phyloP scores from a whole-genome alignment of 2,797 vertebrate species.

The Babyrousa celebensis region DNA sequence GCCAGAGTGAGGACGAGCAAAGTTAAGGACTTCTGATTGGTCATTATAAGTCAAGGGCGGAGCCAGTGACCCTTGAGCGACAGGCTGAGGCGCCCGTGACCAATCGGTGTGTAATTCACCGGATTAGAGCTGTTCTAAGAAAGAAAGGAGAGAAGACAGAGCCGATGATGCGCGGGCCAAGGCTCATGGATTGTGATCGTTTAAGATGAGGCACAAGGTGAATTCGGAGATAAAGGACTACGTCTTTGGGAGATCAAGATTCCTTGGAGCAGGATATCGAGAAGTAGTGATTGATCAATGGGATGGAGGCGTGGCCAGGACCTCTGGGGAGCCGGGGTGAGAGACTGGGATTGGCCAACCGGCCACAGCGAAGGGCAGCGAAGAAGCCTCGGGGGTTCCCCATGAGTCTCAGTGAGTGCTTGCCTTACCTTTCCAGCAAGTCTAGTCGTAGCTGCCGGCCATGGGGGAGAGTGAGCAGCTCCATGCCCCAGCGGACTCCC shows the following conservation, averaged over 20 bases:
- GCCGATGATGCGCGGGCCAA: not conserved
- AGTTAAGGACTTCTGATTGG: not conserved
- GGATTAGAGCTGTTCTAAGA: slow-evolving; percentile 23
- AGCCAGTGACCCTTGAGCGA: not conserved
- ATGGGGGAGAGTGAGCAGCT: slow-evolving; percentile 98
- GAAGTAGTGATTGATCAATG: slow-evolving; percentile 17
- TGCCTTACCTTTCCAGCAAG: slow-evolving; percentile 96
- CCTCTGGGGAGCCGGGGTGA: not conserved
- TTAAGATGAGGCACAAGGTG: not conserved
- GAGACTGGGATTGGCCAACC: not conserved
- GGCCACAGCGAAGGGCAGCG: rapidly evolving
- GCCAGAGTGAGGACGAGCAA: rapidly evolving
- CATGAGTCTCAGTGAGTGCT: rapidly evolving
- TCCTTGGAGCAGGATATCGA: not conserved
- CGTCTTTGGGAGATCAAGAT: not conserved
- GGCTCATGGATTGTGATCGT: not conserved
- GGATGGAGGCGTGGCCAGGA: slow-evolving; percentile 12
- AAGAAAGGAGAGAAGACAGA: not conserved
- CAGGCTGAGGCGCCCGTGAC: not conserved
- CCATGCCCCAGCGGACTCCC: slow-evolving; percentile 98
- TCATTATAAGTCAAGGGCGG: not conserved
- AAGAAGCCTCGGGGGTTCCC: not conserved
- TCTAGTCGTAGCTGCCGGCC: slow-evolving; percentile 98
- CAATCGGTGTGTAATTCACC: not conserved
- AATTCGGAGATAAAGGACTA: not conserved